These are phyloP conservation scores for Synergus itoensis DNA, from an alignment of 2,888 invertebrate genomes.

Conservation along the genomic window DNA sequence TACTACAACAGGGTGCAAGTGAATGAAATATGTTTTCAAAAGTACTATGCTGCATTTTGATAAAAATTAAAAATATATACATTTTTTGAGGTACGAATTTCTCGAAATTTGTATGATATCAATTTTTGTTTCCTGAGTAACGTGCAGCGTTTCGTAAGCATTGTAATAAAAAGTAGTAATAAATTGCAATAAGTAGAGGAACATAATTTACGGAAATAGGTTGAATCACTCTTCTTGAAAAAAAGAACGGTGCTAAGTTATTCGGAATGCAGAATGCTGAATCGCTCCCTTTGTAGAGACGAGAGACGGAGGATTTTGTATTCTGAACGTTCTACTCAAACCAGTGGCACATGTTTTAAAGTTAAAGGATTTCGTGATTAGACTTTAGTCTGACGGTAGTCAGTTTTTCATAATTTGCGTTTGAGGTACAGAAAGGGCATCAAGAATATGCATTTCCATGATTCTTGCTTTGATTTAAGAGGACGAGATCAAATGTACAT, in stretches of 20 bases:
- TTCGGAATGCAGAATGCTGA: slow-evolving; percentile 2
- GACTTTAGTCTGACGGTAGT: not conserved
- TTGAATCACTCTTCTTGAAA: not conserved
- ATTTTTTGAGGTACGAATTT: not conserved
- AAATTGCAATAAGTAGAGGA: not conserved
- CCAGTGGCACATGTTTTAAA: slow-evolving; percentile 20
- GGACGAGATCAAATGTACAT: not conserved
- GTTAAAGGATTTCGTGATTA: slow-evolving; percentile 13
- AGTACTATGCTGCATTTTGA: not conserved
- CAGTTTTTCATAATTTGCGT: not conserved
- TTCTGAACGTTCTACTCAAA: not conserved
- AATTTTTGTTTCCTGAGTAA: not conserved
- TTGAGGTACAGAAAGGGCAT: not conserved
- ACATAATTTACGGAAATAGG: not conserved
- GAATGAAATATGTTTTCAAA: not conserved
- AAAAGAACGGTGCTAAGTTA: slow-evolving; percentile 1
- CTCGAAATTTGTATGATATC: not conserved
- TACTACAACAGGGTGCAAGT: slow-evolving; percentile 31
- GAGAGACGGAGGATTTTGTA: not conserved
- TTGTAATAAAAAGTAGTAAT: not conserved
- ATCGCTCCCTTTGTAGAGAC: not conserved
- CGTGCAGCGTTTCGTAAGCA: not conserved
- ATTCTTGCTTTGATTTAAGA: not conserved
- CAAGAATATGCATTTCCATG: not conserved
- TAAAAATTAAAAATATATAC: too few species aligned